Conservation (phyloP, 2,113 vertebrate genomes). For the Laticauda colubrina region DNA sequence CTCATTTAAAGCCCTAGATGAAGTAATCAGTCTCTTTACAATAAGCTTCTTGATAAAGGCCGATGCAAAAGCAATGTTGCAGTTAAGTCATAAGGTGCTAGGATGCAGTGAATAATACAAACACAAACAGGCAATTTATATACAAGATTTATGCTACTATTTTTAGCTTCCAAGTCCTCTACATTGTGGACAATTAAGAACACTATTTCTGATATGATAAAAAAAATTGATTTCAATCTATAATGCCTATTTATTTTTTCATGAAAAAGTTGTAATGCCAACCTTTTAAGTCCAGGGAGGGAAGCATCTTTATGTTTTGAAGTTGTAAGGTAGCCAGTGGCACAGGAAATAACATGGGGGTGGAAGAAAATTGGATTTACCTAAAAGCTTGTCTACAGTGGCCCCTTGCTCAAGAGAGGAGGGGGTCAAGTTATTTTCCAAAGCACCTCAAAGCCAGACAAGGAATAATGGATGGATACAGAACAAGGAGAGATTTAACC, state of each 20-base stretch:
- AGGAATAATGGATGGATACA: too few relatives aligned
- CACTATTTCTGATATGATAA: not conserved
- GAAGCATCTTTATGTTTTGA: not conserved
- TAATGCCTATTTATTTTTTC: not conserved
- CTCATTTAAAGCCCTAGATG: slow-evolving; percentile 15
- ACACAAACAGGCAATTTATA: not conserved
- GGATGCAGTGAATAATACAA: not conserved
- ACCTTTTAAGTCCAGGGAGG: not conserved
- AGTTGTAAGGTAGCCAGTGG: not conserved
- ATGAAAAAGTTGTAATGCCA: not conserved
- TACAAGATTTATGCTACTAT: not conserved
- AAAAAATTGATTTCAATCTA: not conserved
- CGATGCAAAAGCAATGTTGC: slow-evolving; percentile 15
- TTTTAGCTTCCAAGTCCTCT: not conserved
- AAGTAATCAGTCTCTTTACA: slow-evolving; percentile 12
- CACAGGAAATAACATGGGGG: not conserved
- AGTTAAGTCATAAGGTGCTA: not conserved
- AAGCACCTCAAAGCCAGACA: too few relatives aligned
- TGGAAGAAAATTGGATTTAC: not conserved
- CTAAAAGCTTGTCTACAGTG: not conserved
- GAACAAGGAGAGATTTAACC: too few relatives aligned
- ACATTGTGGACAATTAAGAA: not conserved
- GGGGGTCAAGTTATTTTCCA: too few relatives aligned
- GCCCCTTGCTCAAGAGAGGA: not conserved
- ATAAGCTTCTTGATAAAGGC: slow-evolving; percentile 28